Conservation (phyloP, 2,797 vertebrate genomes). For the Carduelis carduelis region DNA sequence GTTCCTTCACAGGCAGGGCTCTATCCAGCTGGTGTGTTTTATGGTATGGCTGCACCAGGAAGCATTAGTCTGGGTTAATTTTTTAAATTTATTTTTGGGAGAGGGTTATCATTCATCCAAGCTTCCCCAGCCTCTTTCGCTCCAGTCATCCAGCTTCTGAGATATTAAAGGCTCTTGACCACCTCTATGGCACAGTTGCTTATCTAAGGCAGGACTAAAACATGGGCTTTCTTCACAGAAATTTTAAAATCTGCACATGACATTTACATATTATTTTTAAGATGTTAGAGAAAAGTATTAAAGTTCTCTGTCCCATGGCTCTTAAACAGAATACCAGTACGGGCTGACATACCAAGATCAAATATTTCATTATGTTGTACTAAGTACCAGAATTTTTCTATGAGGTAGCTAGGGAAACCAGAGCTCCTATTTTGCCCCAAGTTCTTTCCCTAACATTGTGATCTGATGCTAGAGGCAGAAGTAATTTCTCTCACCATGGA, state of each 20-base stretch:
- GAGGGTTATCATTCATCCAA: neutral
- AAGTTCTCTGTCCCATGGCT: neutral
- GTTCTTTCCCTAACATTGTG: neutral
- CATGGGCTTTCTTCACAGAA: neutral
- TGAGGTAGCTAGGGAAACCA: neutral
- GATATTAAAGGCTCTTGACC: neutral
- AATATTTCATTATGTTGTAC: neutral
- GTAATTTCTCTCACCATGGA: neutral
- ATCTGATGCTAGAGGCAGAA: neutral
- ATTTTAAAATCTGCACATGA: neutral
- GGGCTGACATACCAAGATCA: neutral
- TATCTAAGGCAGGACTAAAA: neutral
- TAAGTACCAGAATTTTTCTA: neutral
- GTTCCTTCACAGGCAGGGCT: neutral
- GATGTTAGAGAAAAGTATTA: neutral
- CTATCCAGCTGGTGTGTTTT: neutral
- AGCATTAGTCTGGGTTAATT: neutral
- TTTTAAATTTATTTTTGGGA: accelerated
- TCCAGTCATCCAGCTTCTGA: neutral
- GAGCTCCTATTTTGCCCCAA: neutral
- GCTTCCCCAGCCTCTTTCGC: neutral
- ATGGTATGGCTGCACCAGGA: neutral
- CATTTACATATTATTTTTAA: neutral
- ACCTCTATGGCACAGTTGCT: neutral
- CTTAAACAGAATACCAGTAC: neutral